A percentile compares a stretch with the other conserved stretches of the same genome.
phyloP scores from a whole-genome alignment of 1,140 invertebrate species.

The Cephus cinctus region DNA sequence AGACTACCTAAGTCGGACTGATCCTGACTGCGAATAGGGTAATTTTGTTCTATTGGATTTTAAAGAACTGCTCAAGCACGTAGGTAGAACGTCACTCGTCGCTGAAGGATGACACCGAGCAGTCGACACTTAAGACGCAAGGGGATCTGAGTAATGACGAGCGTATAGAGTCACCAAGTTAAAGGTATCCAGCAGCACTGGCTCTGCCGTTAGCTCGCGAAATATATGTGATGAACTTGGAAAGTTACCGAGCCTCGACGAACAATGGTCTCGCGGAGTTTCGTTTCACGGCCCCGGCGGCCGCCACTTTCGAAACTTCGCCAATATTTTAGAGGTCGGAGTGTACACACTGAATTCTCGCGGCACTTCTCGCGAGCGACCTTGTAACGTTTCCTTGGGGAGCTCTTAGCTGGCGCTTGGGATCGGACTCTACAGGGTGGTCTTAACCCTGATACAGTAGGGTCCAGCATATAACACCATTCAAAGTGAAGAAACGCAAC shows the following conservation, averaged over 20 bases:
- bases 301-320: slow-evolving; percentile 44
- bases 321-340: slow-evolving; percentile 45
- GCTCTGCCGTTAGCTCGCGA: slow-evolving; percentile 28
- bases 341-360: slow-evolving; percentile 5
- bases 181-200: slow-evolving; percentile 30
- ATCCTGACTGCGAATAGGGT: no score
- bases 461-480: no score
- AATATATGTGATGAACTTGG: slow-evolving; percentile 51
- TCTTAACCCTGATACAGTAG: slow-evolving; percentile 9
- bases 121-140: no score
- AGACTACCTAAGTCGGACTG: no score
- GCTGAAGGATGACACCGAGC: no score
- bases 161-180: slow-evolving; percentile 22
- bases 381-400: slow-evolving; percentile 39
- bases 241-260: slow-evolving; percentile 40
- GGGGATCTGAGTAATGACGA: no score
- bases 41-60: no score
- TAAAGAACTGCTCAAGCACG: no score
- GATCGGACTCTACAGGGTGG: slow-evolving; percentile 11
- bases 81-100: no score
- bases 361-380: slow-evolving; percentile 24
- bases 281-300: slow-evolving; percentile 26
- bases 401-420: slow-evolving; percentile 3
- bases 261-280: slow-evolving; percentile 46
- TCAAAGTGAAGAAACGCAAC: no score